A percentile compares a stretch with the other conserved stretches of the same genome.
phyloP scores from a whole-genome alignment of 2,113 vertebrate genomes.

The Cyphomyrus discorhynchus region DNA sequence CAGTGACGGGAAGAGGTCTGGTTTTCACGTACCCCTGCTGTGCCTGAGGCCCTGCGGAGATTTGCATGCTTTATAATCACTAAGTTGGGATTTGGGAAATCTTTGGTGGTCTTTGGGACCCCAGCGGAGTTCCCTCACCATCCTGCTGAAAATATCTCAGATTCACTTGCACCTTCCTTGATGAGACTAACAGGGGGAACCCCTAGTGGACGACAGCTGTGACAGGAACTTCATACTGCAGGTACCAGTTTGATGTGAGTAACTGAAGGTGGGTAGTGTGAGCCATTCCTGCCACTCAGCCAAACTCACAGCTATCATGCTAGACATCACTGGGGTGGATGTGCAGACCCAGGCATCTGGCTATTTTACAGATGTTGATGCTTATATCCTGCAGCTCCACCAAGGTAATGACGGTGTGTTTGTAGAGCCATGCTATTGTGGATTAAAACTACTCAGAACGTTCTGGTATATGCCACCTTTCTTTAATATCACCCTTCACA shows the following conservation, averaged over 20 bases:
- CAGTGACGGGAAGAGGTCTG: not conserved
- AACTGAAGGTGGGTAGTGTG: not conserved
- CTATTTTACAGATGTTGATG: not conserved
- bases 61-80: not conserved
- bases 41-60: not conserved
- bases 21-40: not conserved
- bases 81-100: not conserved
- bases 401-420: not conserved
- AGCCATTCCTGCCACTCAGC: not conserved
- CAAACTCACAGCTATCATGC: not conserved
- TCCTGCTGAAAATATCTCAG: not conserved
- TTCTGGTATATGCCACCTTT: not conserved
- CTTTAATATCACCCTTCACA: not conserved
- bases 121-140: not conserved
- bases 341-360: not conserved
- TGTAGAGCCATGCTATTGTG: not conserved
- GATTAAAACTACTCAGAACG: not conserved
- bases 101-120: not conserved
- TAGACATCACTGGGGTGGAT: not conserved
- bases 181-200: not conserved
- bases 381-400: not conserved
- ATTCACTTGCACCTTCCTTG: not conserved
- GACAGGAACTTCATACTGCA: not conserved
- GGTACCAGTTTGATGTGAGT: not conserved
- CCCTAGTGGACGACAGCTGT: not conserved